Evolutionary conservation across 2,113 vertebrate species (phyloP).

Genomic region (Leptosomus discolor): DNA sequence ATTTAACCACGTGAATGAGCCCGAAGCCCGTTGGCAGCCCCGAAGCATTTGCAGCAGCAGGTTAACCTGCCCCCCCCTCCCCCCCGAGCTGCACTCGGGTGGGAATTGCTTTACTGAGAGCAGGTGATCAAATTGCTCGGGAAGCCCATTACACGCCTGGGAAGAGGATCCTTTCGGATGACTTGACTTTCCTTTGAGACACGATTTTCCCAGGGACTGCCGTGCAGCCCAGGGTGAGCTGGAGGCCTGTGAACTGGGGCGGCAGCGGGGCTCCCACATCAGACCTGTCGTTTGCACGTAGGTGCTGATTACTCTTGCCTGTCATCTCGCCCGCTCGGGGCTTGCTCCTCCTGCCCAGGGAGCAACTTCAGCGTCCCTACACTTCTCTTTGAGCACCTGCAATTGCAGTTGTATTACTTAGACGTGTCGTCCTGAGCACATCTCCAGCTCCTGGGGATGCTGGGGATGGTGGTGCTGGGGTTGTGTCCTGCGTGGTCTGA

Average conservation of each 20-base stretch:
- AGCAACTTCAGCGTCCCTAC: not conserved
- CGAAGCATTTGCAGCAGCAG: not conserved
- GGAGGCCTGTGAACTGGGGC: not conserved
- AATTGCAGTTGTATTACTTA: not conserved
- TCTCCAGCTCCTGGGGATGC: not conserved
- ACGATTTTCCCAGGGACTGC: not conserved
- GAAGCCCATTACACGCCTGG: not conserved
- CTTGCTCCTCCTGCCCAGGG: not conserved
- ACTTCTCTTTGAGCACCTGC: not conserved
- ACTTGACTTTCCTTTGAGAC: not conserved
- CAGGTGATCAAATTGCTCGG: not conserved
- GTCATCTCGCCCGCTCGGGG: not conserved
- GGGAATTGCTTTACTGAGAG: slow-evolving; percentile 5
- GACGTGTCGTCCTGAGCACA: not conserved
- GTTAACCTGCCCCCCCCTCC: no score
- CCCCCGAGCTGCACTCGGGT: fast-evolving
- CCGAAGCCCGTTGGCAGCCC: fast-evolving
- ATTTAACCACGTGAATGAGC: fast-evolving
- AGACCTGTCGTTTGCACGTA: not conserved
- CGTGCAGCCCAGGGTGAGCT: not conserved
- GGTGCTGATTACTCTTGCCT: slow-evolving; percentile 29
- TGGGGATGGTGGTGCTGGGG: fast-evolving
- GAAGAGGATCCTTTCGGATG: not conserved
- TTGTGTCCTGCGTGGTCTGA: not conserved
- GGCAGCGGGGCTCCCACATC: not conserved